A percentile compares a stretch with the other conserved stretches of the same genome.
These are phyloP conservation scores for Yoshiicerus persimilis DNA, from an alignment of 1,140 invertebrate species.

Conservation along the genomic window DNA sequence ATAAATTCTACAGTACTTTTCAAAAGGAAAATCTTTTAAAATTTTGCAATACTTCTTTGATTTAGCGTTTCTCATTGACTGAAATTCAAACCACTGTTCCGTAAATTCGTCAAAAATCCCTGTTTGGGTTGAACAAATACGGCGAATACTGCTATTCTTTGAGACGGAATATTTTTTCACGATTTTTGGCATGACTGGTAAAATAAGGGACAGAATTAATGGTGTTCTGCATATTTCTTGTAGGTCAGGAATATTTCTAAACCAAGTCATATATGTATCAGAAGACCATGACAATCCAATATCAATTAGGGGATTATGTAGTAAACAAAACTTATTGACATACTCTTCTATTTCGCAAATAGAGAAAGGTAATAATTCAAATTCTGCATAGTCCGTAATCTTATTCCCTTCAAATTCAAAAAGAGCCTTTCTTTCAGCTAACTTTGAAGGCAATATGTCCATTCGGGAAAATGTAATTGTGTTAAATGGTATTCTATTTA, in stretches of 20 bases:
- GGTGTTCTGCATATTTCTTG: background rate
- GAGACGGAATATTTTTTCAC: background rate
- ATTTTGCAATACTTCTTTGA: background rate
- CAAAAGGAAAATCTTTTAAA: background rate
- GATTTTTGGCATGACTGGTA: background rate
- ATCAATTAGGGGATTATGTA: background rate
- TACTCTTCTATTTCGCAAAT: background rate
- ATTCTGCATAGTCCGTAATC: background rate
- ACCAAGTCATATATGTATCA: background rate
- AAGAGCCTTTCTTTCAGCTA: background rate
- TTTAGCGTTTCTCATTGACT: background rate
- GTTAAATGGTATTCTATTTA: background rate
- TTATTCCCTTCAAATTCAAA: background rate
- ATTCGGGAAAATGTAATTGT: background rate
- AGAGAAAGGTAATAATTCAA: background rate
- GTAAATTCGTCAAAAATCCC: background rate
- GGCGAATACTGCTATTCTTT: background rate
- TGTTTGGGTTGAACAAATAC: background rate
- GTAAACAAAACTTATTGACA: background rate
- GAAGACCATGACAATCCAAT: background rate
- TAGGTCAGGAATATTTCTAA: background rate
- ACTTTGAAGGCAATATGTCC: background rate
- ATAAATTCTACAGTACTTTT: background rate
- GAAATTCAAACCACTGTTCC: background rate
- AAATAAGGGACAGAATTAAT: background rate